phyloP scores from a whole-genome alignment of 2,888 invertebrate genomes.

The Petrolisthes cinctipes region DNA sequence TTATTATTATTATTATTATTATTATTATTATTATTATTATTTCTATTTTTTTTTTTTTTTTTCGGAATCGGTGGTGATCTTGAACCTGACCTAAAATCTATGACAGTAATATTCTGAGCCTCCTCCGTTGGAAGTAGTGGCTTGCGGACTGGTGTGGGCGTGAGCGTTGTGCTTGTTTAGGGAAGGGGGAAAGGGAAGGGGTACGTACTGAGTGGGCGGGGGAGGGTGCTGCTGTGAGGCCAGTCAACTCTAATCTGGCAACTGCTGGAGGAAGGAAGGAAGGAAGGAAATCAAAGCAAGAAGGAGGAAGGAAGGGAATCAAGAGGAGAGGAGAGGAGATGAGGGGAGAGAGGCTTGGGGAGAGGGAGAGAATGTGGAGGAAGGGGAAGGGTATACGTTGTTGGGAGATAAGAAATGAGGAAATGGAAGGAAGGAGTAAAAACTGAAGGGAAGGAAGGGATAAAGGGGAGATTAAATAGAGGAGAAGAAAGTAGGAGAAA shows the following conservation, averaged over 20 bases:
- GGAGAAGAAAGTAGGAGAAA: not conserved
- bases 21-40: too few species aligned
- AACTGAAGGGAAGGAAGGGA: not conserved
- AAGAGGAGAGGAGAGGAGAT: conserved; percentile 9
- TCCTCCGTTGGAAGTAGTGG: too few species aligned
- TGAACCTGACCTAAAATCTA: too few species aligned
- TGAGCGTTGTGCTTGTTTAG: not conserved
- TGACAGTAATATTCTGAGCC: too few species aligned
- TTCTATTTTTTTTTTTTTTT: too few species aligned
- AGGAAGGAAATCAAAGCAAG: not conserved
- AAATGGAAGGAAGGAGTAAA: not conserved
- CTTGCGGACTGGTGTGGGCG: not conserved
- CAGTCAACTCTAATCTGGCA: not conserved
- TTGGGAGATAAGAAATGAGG: not conserved
- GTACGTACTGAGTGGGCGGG: not conserved
- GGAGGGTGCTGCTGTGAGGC: not conserved
- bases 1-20: too few species aligned
- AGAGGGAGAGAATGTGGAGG: conserved; percentile 1
- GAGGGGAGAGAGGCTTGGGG: not conserved
- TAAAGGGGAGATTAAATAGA: not conserved
- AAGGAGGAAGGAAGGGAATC: not conserved
- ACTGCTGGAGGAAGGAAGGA: not conserved
- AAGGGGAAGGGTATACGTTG: not conserved
- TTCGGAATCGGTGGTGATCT: too few species aligned
- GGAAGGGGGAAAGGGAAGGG: not conserved